These are phyloP conservation scores for Felis catus DNA, from an alignment of 2,113 vertebrate species.

Conservation along the genomic window DNA sequence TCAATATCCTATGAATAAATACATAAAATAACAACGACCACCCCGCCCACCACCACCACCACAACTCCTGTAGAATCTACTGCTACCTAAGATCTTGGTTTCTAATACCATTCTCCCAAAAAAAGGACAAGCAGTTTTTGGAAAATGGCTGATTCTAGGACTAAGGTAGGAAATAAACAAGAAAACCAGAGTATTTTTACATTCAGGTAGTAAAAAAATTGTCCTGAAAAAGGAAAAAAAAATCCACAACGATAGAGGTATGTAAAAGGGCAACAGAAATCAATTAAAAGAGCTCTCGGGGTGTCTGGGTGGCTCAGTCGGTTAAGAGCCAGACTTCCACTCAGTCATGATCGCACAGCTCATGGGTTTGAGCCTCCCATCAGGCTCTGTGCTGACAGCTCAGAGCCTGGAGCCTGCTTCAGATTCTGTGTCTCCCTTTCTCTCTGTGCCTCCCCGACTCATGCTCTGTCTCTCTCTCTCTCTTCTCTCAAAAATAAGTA, in stretches of 20 bases:
- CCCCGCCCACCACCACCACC: background rate
- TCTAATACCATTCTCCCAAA: background rate
- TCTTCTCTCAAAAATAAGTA: no score
- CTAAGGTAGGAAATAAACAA: background rate
- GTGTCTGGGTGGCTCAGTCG: no score
- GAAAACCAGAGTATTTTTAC: background rate
- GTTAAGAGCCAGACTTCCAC: no score
- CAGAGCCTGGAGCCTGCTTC: no score
- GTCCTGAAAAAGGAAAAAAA: background rate
- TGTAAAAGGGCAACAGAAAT: background rate
- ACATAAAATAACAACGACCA: background rate
- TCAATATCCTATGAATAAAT: background rate
- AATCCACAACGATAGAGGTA: accelerated
- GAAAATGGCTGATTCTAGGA: background rate
- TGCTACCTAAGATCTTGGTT: background rate
- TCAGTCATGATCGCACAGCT: no score
- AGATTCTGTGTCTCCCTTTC: no score
- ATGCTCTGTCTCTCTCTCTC: no score
- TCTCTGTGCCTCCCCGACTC: no score
- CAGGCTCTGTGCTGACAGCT: no score
- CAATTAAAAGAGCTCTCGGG: background rate
- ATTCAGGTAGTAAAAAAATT: background rate
- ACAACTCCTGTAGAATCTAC: background rate
- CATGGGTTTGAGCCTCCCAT: no score
- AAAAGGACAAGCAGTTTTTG: background rate